Evolutionary conservation across 2,888 invertebrate species (phyloP).

Genomic region (Smittia sp.): DNA sequence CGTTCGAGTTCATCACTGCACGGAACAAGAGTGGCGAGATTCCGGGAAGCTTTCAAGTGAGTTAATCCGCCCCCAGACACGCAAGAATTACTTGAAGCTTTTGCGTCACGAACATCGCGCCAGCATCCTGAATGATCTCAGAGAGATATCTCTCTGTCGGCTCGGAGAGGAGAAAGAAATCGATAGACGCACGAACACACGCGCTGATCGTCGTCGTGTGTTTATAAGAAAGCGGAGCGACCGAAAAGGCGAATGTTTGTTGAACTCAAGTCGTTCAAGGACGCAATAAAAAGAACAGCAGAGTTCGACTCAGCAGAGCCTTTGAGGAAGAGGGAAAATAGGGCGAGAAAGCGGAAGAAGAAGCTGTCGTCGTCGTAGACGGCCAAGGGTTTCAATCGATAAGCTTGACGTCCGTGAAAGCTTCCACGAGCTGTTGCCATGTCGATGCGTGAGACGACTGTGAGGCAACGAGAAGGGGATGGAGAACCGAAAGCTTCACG

Average conservation of each 20-base stretch:
- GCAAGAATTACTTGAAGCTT: background rate
- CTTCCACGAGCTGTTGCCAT: background rate
- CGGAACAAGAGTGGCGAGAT: background rate
- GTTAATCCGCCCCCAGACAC: background rate
- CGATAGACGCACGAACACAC: constrained; percentile 12
- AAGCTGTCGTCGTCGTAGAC: background rate
- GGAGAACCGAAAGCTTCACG: background rate
- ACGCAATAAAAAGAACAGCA: constrained; percentile 27
- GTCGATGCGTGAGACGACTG: background rate
- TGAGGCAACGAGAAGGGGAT: background rate
- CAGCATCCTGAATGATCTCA: background rate
- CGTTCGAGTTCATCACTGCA: constrained; percentile 20
- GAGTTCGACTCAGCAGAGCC: background rate
- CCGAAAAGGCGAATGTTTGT: constrained; percentile 33
- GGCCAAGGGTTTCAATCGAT: too few relatives aligned
- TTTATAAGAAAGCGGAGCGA: background rate
- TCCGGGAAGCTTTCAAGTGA: constrained; percentile 18
- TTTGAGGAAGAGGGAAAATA: background rate
- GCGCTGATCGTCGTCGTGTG: background rate
- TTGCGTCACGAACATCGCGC: background rate
- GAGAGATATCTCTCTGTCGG: too few relatives aligned
- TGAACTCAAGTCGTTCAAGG: constrained; percentile 37
- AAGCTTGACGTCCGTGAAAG: background rate
- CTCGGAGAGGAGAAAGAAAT: background rate
- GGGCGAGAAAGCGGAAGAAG: background rate